Evolutionary conservation across 2,113 vertebrate species (phyloP).

Genomic region (Oreocharis arfaki): DNA sequence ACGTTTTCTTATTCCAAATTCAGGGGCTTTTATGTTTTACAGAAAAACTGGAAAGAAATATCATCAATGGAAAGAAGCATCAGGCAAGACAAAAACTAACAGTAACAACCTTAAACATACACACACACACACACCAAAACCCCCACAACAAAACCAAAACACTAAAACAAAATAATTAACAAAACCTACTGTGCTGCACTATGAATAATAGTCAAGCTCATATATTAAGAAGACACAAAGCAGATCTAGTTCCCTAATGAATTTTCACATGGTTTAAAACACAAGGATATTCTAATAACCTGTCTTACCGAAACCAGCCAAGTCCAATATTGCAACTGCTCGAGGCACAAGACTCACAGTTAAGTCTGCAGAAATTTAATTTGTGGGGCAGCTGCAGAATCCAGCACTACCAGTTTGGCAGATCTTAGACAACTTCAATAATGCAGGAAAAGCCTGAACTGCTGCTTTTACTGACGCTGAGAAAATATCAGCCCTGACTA

Average conservation of each 20-base stretch:
- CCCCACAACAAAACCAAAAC: not conserved
- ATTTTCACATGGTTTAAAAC: not conserved
- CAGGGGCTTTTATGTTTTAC: not conserved
- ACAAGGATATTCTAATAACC: not conserved
- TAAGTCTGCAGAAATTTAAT: not conserved
- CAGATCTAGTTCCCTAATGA: not conserved
- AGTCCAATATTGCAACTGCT: not conserved
- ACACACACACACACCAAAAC: not conserved
- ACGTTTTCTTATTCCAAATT: not conserved
- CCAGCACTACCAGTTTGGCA: constrained; percentile 28
- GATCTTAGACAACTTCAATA: not conserved
- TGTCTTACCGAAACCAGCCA: constrained; percentile 3
- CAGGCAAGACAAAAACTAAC: not conserved
- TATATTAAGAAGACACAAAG: not conserved
- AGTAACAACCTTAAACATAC: not conserved
- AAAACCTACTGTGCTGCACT: not conserved
- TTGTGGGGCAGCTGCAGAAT: constrained; percentile 22
- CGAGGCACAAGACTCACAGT: not conserved
- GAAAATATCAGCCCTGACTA: constrained; percentile 20
- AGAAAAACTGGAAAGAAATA: not conserved
- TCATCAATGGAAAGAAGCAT: not conserved
- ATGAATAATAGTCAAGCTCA: not conserved
- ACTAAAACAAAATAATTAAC: accelerated
- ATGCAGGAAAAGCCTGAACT: constrained; percentile 44
- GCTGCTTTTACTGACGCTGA: constrained; percentile 1